phyloP scores from a whole-genome alignment of 2,113 vertebrate genomes.

The Crotalus helleri region DNA sequence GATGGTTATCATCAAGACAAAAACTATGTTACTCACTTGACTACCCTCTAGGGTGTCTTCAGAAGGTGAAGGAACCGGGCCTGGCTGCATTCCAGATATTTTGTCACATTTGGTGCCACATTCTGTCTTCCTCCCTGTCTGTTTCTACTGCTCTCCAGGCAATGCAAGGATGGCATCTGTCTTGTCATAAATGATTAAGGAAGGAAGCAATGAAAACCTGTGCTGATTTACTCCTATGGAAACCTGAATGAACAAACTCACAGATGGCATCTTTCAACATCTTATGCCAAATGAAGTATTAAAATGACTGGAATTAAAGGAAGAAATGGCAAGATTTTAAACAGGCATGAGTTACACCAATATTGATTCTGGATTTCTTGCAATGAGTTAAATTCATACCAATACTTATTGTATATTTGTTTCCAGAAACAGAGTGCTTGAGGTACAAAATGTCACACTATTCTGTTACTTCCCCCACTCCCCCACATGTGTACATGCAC shows the following conservation, averaged over 20 bases:
- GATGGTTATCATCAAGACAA: background rate
- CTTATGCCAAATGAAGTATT: background rate
- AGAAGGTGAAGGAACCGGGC: background rate
- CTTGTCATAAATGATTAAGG: constrained; percentile 8
- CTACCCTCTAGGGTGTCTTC: background rate
- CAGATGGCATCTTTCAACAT: constrained; percentile 11
- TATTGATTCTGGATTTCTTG: background rate
- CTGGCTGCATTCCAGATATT: background rate
- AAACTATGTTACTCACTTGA: background rate
- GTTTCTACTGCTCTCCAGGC: background rate
- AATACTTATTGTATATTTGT: background rate
- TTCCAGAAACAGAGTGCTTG: background rate
- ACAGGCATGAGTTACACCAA: background rate
- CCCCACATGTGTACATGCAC: background rate
- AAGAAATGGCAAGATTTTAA: background rate
- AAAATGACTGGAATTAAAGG: background rate
- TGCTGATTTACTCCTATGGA: background rate
- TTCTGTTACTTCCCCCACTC: background rate
- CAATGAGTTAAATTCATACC: background rate
- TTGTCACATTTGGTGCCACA: background rate
- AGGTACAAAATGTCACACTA: background rate
- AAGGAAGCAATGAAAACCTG: background rate
- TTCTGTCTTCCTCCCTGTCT: background rate
- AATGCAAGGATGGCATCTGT: background rate
- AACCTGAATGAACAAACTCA: background rate